Evolutionary conservation across 2,797 vertebrate species (phyloP).

Genomic region (Eutrigla gurnardus): DNA sequence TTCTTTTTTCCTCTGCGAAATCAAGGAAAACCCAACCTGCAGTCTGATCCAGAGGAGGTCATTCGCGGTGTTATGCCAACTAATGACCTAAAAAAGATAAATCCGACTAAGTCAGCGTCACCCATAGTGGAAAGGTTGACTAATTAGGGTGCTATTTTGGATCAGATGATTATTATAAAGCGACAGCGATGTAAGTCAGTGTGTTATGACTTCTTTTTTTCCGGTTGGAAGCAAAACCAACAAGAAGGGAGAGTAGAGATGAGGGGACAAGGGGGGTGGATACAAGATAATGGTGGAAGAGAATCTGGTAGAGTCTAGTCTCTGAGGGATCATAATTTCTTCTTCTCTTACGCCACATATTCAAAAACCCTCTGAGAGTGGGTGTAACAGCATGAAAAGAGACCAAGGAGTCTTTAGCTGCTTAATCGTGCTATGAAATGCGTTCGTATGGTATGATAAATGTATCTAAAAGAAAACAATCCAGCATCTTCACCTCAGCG

Average conservation of each 20-base stretch:
- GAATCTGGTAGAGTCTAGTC: conserved; percentile 30
- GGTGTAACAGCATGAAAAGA: conserved; percentile 34
- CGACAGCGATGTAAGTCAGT: conserved; percentile 13
- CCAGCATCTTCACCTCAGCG: background rate
- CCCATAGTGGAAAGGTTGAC: conserved; percentile 37
- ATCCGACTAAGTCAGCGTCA: conserved; percentile 30
- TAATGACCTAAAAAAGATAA: conserved; percentile 46
- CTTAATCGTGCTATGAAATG: conserved; percentile 15
- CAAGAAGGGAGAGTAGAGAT: conserved; percentile 16
- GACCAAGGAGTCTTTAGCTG: conserved; percentile 21
- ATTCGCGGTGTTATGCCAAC: conserved; percentile 46
- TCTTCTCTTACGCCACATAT: conserved; percentile 24
- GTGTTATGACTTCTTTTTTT: conserved; percentile 19
- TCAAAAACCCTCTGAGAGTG: conserved; percentile 47
- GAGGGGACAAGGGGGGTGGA: conserved; percentile 23
- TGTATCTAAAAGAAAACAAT: conserved; percentile 5
- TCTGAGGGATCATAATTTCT: conserved; percentile 33
- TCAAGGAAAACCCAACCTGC: conserved; percentile 25
- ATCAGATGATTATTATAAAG: conserved; percentile 40
- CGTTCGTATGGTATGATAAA: background rate
- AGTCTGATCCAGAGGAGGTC: conserved; percentile 37
- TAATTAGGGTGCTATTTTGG: conserved; percentile 54
- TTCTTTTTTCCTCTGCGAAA: conserved; percentile 34
- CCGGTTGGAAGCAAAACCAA: conserved; percentile 23
- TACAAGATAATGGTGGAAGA: conserved; percentile 51